phyloP scores from a whole-genome alignment of 1,140 invertebrate species.

The Macrobrachium rosenbergii region DNA sequence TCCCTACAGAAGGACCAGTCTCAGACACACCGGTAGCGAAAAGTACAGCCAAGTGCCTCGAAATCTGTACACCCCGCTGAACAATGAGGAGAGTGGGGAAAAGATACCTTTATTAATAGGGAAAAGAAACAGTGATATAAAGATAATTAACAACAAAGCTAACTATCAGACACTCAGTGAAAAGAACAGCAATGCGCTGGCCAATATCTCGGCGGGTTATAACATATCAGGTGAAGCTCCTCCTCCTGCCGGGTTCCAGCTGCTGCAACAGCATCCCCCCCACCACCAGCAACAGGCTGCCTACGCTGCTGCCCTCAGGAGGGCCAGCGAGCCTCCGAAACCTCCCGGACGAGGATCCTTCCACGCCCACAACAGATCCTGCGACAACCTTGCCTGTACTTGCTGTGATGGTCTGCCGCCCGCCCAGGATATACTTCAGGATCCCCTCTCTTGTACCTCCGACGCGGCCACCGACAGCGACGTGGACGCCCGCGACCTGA shows the following conservation, averaged over 20 bases:
- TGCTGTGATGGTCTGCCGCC: constrained; percentile 41
- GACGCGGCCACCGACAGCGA: constrained; percentile 38
- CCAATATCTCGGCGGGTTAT: constrained; percentile 48
- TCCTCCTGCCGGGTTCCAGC: not conserved
- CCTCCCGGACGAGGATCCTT: constrained; percentile 24
- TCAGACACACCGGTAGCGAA: constrained; percentile 25
- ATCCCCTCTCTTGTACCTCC: not conserved
- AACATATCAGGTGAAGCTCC: constrained; percentile 58
- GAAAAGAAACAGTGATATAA: constrained; percentile 56
- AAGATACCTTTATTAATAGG: constrained; percentile 37
- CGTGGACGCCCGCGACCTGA: constrained; percentile 26
- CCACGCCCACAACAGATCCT: constrained; percentile 47
- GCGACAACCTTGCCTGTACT: constrained; percentile 52
- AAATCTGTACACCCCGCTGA: constrained; percentile 58
- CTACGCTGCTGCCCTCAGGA: not conserved
- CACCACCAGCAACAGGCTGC: not conserved
- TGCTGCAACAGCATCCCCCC: not conserved
- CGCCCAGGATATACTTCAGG: constrained; percentile 18
- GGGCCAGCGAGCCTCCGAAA: constrained; percentile 45
- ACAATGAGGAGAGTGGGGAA: constrained; percentile 55
- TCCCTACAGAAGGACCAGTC: constrained; percentile 45
- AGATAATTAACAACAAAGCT: constrained; percentile 62
- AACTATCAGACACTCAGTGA: constrained; percentile 40
- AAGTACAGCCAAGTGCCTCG: constrained; percentile 64
- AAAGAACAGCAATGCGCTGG: constrained; percentile 62